Base-by-base conservation (phyloP, 2,888 invertebrate species). In the Hyppa rectilinea region DNA sequence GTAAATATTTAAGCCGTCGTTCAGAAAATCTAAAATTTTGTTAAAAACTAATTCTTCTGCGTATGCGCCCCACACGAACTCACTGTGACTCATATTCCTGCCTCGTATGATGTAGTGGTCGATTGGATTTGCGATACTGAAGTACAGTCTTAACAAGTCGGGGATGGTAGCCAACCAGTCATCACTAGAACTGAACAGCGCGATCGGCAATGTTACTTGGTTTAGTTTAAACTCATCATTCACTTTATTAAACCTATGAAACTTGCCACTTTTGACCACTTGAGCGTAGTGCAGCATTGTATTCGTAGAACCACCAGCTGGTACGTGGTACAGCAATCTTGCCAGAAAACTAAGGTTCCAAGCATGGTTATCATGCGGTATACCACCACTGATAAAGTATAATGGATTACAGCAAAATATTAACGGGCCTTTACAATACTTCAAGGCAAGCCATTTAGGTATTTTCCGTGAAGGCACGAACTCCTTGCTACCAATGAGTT, bases 221-320 rank as follows among this genome's bases (percentile, higher is more conserved):
- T 70, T 72, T 20, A 94, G 78, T 0, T 75, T 55, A 79, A 89
- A 93, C 67, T 91, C 91, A 2, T 79, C 67, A 5, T 76, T 38
- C 3, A 83, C 66, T 7, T 88, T 69, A 47, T 88, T 85, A 73
- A 81, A 93, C 74, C 75, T 88, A 73, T 94, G 93, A 81, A 94
- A 94, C 75, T 89, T 92, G 20, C 89, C 90, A 78, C 79, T 92
- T 47, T 87, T 87, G 0, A 89, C 80, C 49, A 93, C 61, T 76
- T 93, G 91, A n/a, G 90, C 87, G 53, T 91, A 94, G 75, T 94
- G 94, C 45, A 92, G 52, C 47, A 94, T 87, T 4, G 94, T 94
- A 52, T 91, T 86, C 0, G 91, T 90, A 0, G 94, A 94, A 23
- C 88, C 91, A 3, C 94, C 94, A 3, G 94, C 92, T 1, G 94